phyloP scores from a whole-genome alignment of 1,140 invertebrate genomes.

The Bombus terrestris region DNA sequence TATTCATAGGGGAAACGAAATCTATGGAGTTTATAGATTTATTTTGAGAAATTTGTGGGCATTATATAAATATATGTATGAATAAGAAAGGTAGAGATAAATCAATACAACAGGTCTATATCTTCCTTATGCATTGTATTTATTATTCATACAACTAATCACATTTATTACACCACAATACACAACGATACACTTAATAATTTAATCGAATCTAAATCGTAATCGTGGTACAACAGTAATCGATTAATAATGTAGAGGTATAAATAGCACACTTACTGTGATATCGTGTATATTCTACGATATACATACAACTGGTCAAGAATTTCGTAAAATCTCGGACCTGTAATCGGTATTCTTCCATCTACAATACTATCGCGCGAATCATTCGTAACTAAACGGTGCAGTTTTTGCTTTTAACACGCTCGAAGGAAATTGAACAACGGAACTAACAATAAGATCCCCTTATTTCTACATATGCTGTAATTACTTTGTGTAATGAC shows the following conservation, averaged over 20 bases:
- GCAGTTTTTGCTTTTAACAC: not conserved
- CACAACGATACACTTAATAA: constrained; percentile 81
- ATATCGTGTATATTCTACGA: constrained; percentile 68
- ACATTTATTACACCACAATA: constrained; percentile 83
- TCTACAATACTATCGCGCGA: constrained; percentile 26
- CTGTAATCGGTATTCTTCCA: constrained; percentile 4
- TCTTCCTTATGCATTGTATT: constrained; percentile 64
- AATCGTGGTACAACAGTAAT: constrained; percentile 79
- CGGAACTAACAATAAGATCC: not conserved
- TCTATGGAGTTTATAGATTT: too few relatives aligned
- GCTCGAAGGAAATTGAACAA: not conserved
- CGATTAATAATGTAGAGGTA: constrained; percentile 78
- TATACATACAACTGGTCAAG: constrained; percentile 62
- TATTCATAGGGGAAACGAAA: too few relatives aligned
- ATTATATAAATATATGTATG: too few relatives aligned
- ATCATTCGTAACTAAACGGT: not conserved
- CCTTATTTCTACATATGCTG: not conserved
- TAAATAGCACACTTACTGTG: constrained; percentile 80
- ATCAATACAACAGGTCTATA: not conserved
- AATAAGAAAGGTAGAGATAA: not conserved
- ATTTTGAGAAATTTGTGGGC: too few relatives aligned
- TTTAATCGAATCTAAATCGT: constrained; percentile 80
- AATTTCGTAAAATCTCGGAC: constrained; percentile 34
- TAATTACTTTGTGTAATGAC: not conserved
- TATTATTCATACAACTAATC: constrained; percentile 79